Conservation (phyloP, 53 echinoderm and acorn worm species). For the Henricia sp. region DNA sequence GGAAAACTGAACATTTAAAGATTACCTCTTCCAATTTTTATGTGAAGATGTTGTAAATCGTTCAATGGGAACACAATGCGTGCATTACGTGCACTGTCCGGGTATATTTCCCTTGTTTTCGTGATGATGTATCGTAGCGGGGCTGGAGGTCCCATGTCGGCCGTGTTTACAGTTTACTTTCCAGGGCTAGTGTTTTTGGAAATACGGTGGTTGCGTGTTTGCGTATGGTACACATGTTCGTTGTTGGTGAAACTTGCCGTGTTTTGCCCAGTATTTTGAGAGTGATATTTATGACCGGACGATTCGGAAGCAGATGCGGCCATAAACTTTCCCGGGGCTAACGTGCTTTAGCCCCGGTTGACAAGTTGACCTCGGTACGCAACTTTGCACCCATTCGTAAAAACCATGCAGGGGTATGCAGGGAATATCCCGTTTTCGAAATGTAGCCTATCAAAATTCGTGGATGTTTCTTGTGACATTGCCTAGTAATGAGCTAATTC, state of each 20-base stretch:
- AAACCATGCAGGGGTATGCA: no score
- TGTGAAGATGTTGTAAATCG: conserved; percentile 13
- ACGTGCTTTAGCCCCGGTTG: neutral
- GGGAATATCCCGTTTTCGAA: no score
- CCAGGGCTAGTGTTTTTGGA: conserved; percentile 23
- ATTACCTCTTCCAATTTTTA: neutral
- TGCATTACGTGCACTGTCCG: neutral
- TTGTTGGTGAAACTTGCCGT: neutral
- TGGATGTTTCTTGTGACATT: no score
- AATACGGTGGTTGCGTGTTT: neutral
- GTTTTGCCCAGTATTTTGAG: conserved; percentile 17
- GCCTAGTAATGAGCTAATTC: no score
- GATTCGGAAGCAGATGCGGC: conserved; percentile 48
- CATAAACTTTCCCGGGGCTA: conserved; percentile 45
- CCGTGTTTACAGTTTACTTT: conserved; percentile 59
- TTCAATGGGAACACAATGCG: conserved; percentile 12
- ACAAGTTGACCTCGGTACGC: conserved; percentile 33
- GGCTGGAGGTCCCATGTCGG: conserved; percentile 12
- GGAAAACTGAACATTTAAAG: neutral
- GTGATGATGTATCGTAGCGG: conserved; percentile 1
- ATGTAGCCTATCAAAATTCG: no score
- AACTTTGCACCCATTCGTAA: neutral
- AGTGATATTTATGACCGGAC: conserved; percentile 46
- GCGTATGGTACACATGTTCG: conserved; percentile 14
- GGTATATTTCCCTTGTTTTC: neutral